These are phyloP conservation scores for Datnioides undecimradiatus DNA, from an alignment of 2,113 vertebrate species.

Conservation along the genomic window DNA sequence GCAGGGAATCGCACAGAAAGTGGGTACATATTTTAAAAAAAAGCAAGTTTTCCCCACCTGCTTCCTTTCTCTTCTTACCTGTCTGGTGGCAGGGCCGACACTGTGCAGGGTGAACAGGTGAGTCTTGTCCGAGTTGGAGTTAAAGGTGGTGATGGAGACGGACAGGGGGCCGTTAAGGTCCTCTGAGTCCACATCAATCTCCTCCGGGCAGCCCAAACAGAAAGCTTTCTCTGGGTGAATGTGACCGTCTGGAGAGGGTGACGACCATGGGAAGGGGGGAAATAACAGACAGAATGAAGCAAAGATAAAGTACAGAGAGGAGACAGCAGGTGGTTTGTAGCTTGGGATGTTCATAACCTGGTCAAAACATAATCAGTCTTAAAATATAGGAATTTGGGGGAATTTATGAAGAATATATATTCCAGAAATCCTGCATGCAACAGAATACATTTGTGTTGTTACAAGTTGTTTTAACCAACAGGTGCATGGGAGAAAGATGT, in stretches of 20 bases:
- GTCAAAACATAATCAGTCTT: no score
- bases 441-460: no score
- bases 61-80: conserved; percentile 82
- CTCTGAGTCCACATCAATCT: conserved; percentile 65
- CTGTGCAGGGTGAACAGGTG: conserved; percentile 82
- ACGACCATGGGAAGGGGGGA: no score
- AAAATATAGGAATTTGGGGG: no score
- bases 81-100: conserved; percentile 81
- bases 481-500: no score
- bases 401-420: no score
- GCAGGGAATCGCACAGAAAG: conserved; percentile 16
- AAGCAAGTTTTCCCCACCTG: neutral
- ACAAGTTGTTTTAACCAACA: no score
- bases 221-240: neutral
- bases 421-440: no score
- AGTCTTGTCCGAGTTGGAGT: conserved; percentile 66
- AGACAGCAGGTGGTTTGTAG: no score
- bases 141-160: conserved; percentile 82
- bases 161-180: conserved; percentile 83
- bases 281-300: neutral
- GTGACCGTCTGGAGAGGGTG: conserved; percentile 43
- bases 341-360: no score
- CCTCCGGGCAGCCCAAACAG: conserved; percentile 86
- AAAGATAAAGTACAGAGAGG: neutral
- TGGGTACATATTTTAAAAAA: neutral